Conservation (phyloP, 2,797 vertebrate species). For the Lepus townsendii region DNA sequence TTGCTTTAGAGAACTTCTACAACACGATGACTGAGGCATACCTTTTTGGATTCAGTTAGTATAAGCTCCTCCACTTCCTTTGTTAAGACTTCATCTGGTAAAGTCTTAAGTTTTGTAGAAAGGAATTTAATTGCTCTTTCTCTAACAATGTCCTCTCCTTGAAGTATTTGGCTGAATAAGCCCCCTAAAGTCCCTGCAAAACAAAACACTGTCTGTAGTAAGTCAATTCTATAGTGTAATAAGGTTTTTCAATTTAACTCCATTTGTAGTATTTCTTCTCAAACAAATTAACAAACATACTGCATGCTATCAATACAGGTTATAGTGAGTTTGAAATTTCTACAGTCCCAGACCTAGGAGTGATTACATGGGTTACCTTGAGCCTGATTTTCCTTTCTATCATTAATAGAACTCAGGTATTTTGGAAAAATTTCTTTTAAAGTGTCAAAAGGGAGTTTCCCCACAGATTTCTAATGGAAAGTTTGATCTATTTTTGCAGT, state of each 20-base stretch:
- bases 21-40: conserved; percentile 76
- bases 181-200: conserved; percentile 96
- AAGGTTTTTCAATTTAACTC: neutral
- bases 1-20: neutral
- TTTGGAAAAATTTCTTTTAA: conserved; percentile 51
- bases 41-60: conserved; percentile 97
- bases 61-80: conserved; percentile 98
- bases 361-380: neutral
- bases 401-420: conserved; percentile 18
- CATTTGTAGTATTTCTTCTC: neutral
- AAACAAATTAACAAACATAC: conserved; percentile 50
- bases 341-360: neutral
- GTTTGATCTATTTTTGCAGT: too few relatives aligned
- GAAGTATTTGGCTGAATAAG: conserved; percentile 98
- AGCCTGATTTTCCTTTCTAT: neutral
- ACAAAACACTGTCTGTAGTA: conserved; percentile 29
- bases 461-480: conserved; percentile 19
- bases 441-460: conserved; percentile 41
- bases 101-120: conserved; percentile 94
- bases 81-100: conserved; percentile 96
- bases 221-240: neutral
- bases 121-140: conserved; percentile 98
- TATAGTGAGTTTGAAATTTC: conserved; percentile 9
- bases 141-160: conserved; percentile 98
- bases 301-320: neutral